Evolutionary conservation across 2,113 vertebrate species (phyloP).

Genomic region (Meriones unguiculatus): DNA sequence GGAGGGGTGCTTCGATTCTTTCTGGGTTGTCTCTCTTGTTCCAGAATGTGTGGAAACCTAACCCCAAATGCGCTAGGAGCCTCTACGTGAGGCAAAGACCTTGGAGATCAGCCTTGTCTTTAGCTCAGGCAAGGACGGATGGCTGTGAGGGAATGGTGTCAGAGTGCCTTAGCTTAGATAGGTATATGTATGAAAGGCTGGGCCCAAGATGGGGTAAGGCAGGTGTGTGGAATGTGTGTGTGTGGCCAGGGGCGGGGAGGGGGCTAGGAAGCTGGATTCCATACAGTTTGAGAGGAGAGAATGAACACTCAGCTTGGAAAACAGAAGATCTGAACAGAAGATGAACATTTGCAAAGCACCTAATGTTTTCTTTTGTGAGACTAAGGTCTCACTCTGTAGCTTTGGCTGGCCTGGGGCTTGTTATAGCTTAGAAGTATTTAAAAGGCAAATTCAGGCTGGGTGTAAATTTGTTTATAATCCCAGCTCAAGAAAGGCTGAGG

Average conservation of each 20-base stretch:
- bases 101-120: not conserved
- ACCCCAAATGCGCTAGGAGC: not conserved
- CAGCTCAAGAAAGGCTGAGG: not conserved
- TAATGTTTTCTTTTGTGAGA: not conserved
- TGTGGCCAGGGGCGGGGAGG: too few relatives aligned
- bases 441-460: not conserved
- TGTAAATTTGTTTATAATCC: not conserved
- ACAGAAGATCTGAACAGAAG: not conserved
- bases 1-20: not conserved
- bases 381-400: not conserved
- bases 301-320: not conserved
- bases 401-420: not conserved
- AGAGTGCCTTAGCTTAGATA: not conserved
- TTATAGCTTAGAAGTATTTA: not conserved
- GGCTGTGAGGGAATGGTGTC: not conserved
- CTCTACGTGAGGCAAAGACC: not conserved
- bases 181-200: not conserved
- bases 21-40: not conserved
- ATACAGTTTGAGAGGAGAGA: not conserved
- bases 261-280: too few relatives aligned
- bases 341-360: not conserved
- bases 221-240: too few relatives aligned
- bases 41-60: not conserved
- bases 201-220: not conserved
- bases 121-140: not conserved